phyloP scores from a whole-genome alignment of 1,140 invertebrate species.

The Akabosia matsudoensis region DNA sequence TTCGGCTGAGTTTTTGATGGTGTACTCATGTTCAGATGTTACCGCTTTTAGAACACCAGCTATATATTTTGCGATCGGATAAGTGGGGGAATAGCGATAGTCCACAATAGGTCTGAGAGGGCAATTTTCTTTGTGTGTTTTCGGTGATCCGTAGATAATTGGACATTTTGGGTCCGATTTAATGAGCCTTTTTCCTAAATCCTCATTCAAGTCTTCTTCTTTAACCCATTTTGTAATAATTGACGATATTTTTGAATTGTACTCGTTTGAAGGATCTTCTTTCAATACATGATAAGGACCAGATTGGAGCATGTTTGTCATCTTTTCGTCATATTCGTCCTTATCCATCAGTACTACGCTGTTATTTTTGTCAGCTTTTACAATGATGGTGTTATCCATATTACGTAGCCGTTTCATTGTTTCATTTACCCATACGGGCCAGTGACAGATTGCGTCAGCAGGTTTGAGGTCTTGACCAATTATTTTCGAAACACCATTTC shows the following conservation, averaged over 20 bases:
- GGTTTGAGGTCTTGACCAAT: not conserved
- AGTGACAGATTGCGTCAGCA: not conserved
- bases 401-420: not conserved
- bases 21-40: not conserved
- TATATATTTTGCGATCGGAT: conserved; percentile 44
- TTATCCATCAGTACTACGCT: not conserved
- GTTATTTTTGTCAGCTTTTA: not conserved
- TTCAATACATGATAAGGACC: not conserved
- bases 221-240: not conserved
- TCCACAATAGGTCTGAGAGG: conserved; percentile 48
- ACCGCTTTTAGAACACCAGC: conserved; percentile 23
- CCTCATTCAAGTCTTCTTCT: not conserved
- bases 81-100: conserved; percentile 42
- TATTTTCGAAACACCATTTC: not conserved
- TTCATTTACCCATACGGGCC: not conserved
- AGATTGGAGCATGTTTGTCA: not conserved
- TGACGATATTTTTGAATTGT: not conserved
- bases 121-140: conserved; percentile 47
- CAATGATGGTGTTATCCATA: not conserved
- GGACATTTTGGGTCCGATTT: conserved; percentile 15
- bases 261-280: not conserved
- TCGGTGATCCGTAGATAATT: conserved; percentile 45
- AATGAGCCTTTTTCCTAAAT: not conserved
- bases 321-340: not conserved
- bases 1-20: not conserved